Percentiles rank a stretch among this genome's conserved stretches.
Conservation (phyloP, 1,140 invertebrate species). For the Drosophila parvula region DNA sequence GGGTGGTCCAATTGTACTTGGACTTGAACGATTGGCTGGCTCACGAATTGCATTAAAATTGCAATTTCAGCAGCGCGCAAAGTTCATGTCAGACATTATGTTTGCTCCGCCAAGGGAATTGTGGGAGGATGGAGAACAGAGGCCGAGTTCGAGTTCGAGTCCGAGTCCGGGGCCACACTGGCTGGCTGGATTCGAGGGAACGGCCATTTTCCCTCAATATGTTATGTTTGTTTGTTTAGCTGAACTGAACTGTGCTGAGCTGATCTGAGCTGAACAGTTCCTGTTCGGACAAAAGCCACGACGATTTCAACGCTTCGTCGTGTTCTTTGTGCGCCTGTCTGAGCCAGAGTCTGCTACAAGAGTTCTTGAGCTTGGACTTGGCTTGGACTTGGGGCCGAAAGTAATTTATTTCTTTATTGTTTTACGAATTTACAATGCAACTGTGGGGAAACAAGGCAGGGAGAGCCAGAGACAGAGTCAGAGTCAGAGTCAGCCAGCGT, state of each 20-base stretch:
- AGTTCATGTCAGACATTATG: slow-evolving; percentile 83
- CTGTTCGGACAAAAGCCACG: slow-evolving; percentile 73
- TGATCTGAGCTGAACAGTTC: slow-evolving; percentile 32
- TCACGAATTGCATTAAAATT: slow-evolving; percentile 84
- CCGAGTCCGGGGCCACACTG: slow-evolving; percentile 61
- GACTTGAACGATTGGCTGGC: slow-evolving; percentile 78
- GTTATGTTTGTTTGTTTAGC: slow-evolving; percentile 33
- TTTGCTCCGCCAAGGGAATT: slow-evolving; percentile 56
- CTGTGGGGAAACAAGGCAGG: slow-evolving; percentile 72
- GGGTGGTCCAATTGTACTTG: slow-evolving; percentile 81
- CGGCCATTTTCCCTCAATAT: slow-evolving; percentile 63
- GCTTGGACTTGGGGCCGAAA: slow-evolving; percentile 71
- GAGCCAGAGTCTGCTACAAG: slow-evolving; percentile 46
- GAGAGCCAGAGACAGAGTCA: slow-evolving; percentile 26
- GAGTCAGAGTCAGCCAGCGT: background rate
- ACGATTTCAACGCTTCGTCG: slow-evolving; percentile 83
- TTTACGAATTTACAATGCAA: slow-evolving; percentile 84
- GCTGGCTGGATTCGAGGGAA: slow-evolving; percentile 70
- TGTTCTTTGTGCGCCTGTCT: slow-evolving; percentile 64
- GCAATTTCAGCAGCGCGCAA: slow-evolving; percentile 83
- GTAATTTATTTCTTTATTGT: slow-evolving; percentile 84
- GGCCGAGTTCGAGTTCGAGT: slow-evolving; percentile 13
- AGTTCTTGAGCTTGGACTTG: slow-evolving; percentile 77
- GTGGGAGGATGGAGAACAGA: slow-evolving; percentile 63
- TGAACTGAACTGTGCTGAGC: background rate